phyloP scores from a whole-genome alignment of 2,113 vertebrate species.

The Phyllopteryx taeniolatus region DNA sequence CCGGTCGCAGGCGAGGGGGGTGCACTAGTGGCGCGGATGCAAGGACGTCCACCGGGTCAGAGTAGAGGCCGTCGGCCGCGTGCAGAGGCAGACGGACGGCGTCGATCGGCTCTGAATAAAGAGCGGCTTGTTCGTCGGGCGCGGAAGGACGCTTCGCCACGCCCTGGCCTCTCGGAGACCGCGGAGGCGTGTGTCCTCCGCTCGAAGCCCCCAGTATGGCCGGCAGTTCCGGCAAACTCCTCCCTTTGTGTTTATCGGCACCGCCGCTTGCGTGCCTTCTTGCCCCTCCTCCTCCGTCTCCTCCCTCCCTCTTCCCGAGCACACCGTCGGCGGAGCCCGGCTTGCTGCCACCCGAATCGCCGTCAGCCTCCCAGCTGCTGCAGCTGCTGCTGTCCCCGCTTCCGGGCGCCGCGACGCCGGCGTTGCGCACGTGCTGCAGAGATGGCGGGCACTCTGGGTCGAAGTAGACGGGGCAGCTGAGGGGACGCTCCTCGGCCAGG shows the following conservation, averaged over 20 bases:
- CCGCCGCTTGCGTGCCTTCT: conserved; percentile 28
- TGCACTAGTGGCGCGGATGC: conserved; percentile 30
- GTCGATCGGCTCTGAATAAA: conserved; percentile 91
- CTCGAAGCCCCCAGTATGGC: conserved; percentile 41
- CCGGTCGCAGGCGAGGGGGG: conserved; percentile 51
- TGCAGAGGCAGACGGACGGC: conserved; percentile 71
- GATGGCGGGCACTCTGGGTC: conserved; percentile 61
- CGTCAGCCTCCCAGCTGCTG: conserved; percentile 67
- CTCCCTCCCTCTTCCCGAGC: conserved; percentile 67
- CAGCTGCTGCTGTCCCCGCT: conserved; percentile 55
- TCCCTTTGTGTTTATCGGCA: conserved; percentile 61
- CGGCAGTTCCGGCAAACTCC: conserved; percentile 78
- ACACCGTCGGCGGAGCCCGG: conserved; percentile 68
- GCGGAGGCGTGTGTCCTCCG: conserved; percentile 44
- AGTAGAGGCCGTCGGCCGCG: conserved; percentile 79
- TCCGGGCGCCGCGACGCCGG: not conserved
- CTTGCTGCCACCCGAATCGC: conserved; percentile 75
- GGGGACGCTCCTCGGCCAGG: conserved; percentile 73
- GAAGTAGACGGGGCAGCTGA: conserved; percentile 60
- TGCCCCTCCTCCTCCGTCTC: conserved; percentile 47
- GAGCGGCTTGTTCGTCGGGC: conserved; percentile 52
- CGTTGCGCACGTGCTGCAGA: conserved; percentile 65
- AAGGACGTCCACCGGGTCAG: conserved; percentile 86
- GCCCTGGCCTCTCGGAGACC: conserved; percentile 59
- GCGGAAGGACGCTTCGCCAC: conserved; percentile 34